Evolutionary conservation across 2,113 vertebrate species (phyloP).

Genomic region (Speoplatyrhinus poulsoni): DNA sequence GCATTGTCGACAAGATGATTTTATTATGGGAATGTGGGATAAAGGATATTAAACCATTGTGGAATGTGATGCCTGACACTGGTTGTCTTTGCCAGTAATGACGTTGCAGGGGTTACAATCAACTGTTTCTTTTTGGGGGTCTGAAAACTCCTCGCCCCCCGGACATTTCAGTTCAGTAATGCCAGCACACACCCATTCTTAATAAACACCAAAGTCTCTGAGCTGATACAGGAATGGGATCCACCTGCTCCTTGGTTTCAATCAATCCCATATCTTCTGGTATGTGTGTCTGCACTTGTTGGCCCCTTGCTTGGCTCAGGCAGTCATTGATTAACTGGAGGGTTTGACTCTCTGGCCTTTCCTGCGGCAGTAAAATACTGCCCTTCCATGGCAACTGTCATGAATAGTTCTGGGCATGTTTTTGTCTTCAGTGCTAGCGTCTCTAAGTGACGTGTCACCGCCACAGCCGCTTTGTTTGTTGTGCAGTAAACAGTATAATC

Average conservation of each 20-base stretch:
- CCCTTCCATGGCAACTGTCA: constrained; percentile 62
- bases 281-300: constrained; percentile 50
- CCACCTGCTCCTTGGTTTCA: constrained; percentile 6
- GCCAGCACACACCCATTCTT: not conserved
- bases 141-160: too few relatives aligned
- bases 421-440: constrained; percentile 50
- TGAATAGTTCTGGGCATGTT: constrained; percentile 41
- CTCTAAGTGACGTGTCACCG: constrained; percentile 20
- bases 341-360: constrained; percentile 57
- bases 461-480: constrained; percentile 25
- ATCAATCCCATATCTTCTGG: constrained; percentile 38
- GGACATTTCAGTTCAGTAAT: too few relatives aligned
- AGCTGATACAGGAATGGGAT: not conserved
- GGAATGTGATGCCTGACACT: not conserved
- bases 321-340: constrained; percentile 62
- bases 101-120: not conserved
- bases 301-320: constrained; percentile 16
- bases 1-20: not conserved
- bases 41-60: constrained; percentile 3
- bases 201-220: too few relatives aligned
- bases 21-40: not conserved
- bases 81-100: not conserved
- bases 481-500: constrained; percentile 1
- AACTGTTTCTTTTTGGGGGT: too few relatives aligned
- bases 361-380: constrained; percentile 56